Evolutionary conservation across 2,888 invertebrate genomes (phyloP), one percentile per base, ranked within the genome.

Genomic region (Tuberolachnus salignus): DNA sequence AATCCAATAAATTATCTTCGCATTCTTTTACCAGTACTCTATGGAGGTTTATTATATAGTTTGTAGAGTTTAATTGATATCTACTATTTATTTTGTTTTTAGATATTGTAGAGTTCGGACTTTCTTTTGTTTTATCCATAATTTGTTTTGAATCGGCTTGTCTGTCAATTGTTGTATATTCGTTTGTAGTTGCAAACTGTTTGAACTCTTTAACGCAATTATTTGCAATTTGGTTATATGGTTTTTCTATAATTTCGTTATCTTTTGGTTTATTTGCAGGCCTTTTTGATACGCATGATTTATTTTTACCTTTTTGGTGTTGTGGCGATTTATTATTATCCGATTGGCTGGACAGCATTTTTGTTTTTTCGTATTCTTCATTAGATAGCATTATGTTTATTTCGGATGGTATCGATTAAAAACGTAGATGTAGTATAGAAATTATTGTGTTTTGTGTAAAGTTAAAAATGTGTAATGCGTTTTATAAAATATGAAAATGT

Each of bases 21-120:
- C 69, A 70, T 42, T 70, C 69, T 55, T 19, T 51, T 8, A 42
- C 13, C 42, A 70, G 42, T 19, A 42, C 55, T 19, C 13, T n/a
- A 13, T 70, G 69, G 1, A 70, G 69, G 34, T 53, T 19, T 13
- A 3, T 13, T 1, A 70, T 6, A 14, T 70, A 70, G 42, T 55
- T 55, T 6, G 0, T 34, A n/a, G 21, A 16, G 10, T 34, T 70
- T 21, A 70, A 42, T 14, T 19, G 26, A n/a, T n/a, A 34, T 34
- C 59, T 42, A 9, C 1, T n/a, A 34, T 34, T 4, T 34, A 6
- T 34, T 3, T 34, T 34, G 3, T 34, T 3, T 34, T 34, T 34
- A 3, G 34, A 34, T 34, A 6, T n/a, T 23, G 23, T 13, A 34
- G 2, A 11, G 1, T 61, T n/a, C 1, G 34, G 0, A 4, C n/a